Evolutionary conservation across 1,140 invertebrate species (phyloP).

Genomic region (Gryllus bimaculatus): DNA sequence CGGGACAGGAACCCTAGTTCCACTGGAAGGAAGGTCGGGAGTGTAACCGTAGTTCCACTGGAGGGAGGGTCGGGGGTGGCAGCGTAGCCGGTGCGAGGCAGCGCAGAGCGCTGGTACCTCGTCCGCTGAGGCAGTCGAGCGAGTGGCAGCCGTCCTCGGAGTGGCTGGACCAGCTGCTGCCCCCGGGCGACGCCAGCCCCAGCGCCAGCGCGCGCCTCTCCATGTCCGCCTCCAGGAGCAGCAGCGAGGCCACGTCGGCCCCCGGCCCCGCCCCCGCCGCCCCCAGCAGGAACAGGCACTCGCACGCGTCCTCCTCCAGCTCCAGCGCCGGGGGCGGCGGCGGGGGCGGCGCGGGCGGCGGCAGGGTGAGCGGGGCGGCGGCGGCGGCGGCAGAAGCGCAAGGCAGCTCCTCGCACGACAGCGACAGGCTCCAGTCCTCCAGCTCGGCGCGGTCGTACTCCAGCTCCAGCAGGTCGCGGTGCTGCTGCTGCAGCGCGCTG

Average conservation of each 20-base stretch:
- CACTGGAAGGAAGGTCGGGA: too few species aligned
- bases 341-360: too few species aligned
- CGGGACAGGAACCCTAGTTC: too few species aligned
- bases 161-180: slow-evolving; percentile 51
- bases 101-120: too few species aligned
- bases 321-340: slow-evolving; percentile 41
- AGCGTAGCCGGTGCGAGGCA: too few species aligned
- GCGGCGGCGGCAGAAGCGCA: not conserved
- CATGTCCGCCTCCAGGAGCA: slow-evolving; percentile 30
- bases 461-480: slow-evolving; percentile 54
- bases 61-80: too few species aligned
- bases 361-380: not conserved
- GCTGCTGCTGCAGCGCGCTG: slow-evolving; percentile 52
- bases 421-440: slow-evolving; percentile 67
- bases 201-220: slow-evolving; percentile 18
- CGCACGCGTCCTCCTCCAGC: slow-evolving; percentile 60
- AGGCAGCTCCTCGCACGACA: slow-evolving; percentile 52
- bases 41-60: too few species aligned
- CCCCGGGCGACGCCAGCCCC: slow-evolving; percentile 43
- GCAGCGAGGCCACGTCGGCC: slow-evolving; percentile 38
- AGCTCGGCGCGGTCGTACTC: slow-evolving; percentile 65
- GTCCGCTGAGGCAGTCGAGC: slow-evolving; percentile 25
- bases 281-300: slow-evolving; percentile 52
- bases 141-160: slow-evolving; percentile 36
- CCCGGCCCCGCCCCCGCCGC: slow-evolving; percentile 36